Evolutionary conservation across 2,888 invertebrate species (phyloP), one percentile per base, ranked within the genome.

Genomic region (Lysandra coridon): DNA sequence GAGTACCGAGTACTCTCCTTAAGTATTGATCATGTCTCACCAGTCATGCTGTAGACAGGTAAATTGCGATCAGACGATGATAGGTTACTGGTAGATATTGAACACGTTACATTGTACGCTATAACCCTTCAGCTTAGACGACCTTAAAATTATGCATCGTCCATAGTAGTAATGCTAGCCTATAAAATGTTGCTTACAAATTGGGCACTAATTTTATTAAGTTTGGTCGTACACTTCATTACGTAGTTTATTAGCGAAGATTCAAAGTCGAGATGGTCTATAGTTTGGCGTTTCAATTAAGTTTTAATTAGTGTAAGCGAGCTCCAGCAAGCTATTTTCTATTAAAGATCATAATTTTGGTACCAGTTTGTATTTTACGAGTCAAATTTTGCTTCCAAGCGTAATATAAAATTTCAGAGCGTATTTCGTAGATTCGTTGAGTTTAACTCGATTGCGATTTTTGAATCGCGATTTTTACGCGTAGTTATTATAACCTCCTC

Each of bases 361-460:
- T 33, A 17, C 69, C 37, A 69, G 33, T 37, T 75, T 75, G 23
- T 75, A 75, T 49, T 75, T 75, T 75, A 75, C 12, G 10, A 75
- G 44, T 87, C 86, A 87, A 30, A 64, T 12, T 64, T 30, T 30
- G 14, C 69, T 69, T 64, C 12, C 33, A 33, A 33, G 14, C 33
- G 33, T 30, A 30, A 33, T 33, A 5, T 69, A 69, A 33, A 33
- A 33, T 69, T 30, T 64, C 30, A 64, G 23, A 14, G n/a, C n/a
- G 17, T 57, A n/a, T n/a, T 17, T 60, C 0, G n/a, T 60, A 60
- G n/a, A 60, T n/a, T 17, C 1, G 17, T 60, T 60, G 17, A 60
- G 23, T 62, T 62, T n/a, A 62, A n/a, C 10, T 64, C 64, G 10
- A 64, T 53, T 57, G 57, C 17, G 0, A 57, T 49, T 44, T 40